These are phyloP conservation scores for Ibidorhyncha struthersii DNA, from an alignment of 2,113 vertebrate genomes.

Conservation along the genomic window DNA sequence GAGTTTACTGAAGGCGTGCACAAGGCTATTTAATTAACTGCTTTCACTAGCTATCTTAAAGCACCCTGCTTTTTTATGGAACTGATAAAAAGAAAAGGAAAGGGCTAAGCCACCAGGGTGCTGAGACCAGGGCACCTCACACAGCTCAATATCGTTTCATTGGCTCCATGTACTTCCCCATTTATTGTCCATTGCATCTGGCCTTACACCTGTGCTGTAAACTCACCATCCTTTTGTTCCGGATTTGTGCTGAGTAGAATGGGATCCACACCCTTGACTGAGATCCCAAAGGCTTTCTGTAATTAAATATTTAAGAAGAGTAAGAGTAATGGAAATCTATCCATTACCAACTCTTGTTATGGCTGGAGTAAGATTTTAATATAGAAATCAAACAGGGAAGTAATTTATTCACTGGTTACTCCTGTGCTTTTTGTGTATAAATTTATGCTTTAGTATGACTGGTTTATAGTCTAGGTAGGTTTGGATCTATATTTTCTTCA, in stretches of 20 bases:
- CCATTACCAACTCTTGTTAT: background rate
- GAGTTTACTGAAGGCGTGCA: accelerated
- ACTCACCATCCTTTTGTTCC: background rate
- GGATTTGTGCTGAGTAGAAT: background rate
- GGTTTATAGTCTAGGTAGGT: background rate
- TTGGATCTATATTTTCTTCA: background rate
- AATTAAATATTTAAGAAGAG: background rate
- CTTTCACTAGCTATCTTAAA: background rate
- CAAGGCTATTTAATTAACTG: background rate
- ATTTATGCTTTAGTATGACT: background rate
- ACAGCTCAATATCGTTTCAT: background rate
- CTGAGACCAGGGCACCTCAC: background rate
- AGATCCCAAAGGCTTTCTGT: background rate
- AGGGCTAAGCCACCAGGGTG: background rate
- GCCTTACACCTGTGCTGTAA: background rate
- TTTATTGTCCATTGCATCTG: background rate
- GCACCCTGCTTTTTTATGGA: background rate
- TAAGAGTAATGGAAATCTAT: background rate
- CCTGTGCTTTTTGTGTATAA: background rate
- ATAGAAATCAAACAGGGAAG: background rate
- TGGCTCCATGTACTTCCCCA: background rate
- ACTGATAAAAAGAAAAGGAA: background rate
- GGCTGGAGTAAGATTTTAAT: background rate
- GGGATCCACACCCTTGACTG: background rate
- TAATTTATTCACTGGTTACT: background rate